These are phyloP conservation scores for Tiliqua scincoides DNA, from an alignment of 2,113 vertebrate species.

Conservation along the genomic window DNA sequence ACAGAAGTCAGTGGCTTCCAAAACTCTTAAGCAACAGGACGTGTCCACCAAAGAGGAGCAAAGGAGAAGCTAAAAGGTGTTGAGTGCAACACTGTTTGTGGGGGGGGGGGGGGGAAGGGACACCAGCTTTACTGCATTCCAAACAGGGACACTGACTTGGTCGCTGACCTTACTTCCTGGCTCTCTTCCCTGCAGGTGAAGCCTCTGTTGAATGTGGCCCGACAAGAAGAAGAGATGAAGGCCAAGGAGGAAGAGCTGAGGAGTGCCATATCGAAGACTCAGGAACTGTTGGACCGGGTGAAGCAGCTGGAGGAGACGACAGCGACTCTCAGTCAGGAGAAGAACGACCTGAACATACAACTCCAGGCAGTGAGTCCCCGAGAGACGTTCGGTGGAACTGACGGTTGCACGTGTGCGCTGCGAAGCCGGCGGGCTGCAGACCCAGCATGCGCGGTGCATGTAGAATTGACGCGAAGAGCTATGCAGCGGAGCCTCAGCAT, in stretches of 20 bases:
- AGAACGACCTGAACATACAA: constrained; percentile 53
- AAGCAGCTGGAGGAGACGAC: constrained; percentile 61
- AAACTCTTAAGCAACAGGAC: too few relatives aligned
- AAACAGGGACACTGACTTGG: background rate
- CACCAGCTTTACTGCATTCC: background rate
- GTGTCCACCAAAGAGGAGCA: too few relatives aligned
- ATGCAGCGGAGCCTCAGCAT: too few relatives aligned
- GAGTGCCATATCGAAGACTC: constrained; percentile 42
- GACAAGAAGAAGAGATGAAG: constrained; percentile 59
- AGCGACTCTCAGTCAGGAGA: constrained; percentile 56
- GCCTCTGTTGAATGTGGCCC: constrained; percentile 45
- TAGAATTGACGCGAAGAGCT: too few relatives aligned
- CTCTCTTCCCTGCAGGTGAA: constrained; percentile 51
- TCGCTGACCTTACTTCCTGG: background rate
- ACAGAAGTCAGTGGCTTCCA: too few relatives aligned
- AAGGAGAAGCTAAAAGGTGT: too few relatives aligned
- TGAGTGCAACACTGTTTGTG: too few relatives aligned
- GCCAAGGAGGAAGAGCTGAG: constrained; percentile 54
- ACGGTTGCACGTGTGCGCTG: background rate
- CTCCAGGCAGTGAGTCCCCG: constrained; percentile 43
- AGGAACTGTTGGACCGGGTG: constrained; percentile 21
- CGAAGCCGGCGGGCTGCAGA: background rate
- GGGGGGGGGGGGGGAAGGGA: too few relatives aligned
- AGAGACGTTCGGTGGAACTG: fast-evolving
- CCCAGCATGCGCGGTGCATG: too few relatives aligned